Evolutionary conservation across 1,140 invertebrate genomes (phyloP), one percentile per base, ranked within the genome.

Genomic region (Anoplolepis gracilipes): DNA sequence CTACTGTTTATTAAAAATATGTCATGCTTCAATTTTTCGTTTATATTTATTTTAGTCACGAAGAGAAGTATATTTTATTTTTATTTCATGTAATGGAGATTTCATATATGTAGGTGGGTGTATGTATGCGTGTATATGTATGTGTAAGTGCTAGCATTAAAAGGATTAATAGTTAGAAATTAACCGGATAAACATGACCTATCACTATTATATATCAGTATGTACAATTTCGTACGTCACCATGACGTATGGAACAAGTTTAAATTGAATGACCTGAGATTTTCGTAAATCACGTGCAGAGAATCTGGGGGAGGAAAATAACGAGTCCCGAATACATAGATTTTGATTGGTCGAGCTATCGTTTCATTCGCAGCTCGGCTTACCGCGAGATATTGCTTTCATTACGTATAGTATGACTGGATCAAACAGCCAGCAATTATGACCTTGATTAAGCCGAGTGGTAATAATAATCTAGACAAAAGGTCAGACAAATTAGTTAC

Each of bases 371-470:
- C 3, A 36, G 10, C 8, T 46, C 25, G 13, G 13, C 57, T 72
- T 61, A 42, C 39, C 25, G 75, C 73, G 49, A 49, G 33, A 72
- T 78, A 64, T 72, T 53, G 57, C 57, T 62, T 72, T 25, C 22
- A 36, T 16, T 49, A 4, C 13, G 16, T 16, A 16, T 49, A 49
- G 25, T n/a, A 85, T 10, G 65, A 42, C 46, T 6, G 46, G 16
- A 70, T 77, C 72, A 73, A 85, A 25, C 6, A 46, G 5, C 10
- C n/a, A 39, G 22, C 36, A 85, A 87, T 87, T 85, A 72, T 65
- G 53, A 73, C 25, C 46, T 53, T 53, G 59, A 11, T 61, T 22
- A 16, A 53, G 10, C 28, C 19, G n/a, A 8, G 28, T 67, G 16
- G 6, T 16, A 70, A 65, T 16, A 70, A 65, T 33, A 39, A 33